These are phyloP conservation scores for Haemorhous mexicanus DNA, from an alignment of 2,113 vertebrate species.

Conservation along the genomic window DNA sequence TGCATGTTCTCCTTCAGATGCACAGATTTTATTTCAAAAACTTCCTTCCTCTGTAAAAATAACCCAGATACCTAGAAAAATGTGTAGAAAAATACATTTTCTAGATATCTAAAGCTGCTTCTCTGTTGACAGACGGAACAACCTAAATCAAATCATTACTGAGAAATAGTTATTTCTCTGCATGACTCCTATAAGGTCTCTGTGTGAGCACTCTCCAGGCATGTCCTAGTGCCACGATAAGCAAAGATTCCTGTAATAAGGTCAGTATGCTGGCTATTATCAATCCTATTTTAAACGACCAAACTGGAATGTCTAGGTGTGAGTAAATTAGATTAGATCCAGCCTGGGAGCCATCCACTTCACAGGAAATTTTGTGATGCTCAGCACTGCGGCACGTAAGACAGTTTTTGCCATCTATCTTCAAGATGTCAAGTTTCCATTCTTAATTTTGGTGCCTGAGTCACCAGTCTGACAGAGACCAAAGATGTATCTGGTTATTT, in stretches of 20 bases:
- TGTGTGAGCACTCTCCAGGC: neutral
- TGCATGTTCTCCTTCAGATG: neutral
- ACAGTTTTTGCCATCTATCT: neutral
- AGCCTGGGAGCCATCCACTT: neutral
- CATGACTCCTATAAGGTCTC: neutral
- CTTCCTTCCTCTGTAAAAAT: neutral
- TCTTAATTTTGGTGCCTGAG: neutral
- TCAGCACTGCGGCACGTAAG: neutral
- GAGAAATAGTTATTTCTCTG: neutral
- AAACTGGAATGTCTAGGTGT: neutral
- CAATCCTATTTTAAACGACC: neutral
- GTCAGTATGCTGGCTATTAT: neutral
- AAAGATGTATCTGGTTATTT: slow-evolving; percentile 7
- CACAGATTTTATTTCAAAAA: neutral
- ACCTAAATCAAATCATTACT: neutral
- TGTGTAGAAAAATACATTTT: neutral
- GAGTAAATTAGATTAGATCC: neutral
- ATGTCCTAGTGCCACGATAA: neutral
- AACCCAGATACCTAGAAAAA: neutral
- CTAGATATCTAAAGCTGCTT: neutral
- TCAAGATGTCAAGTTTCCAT: neutral
- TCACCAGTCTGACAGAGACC: neutral
- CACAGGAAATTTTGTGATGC: neutral
- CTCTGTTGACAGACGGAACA: neutral
- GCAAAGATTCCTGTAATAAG: neutral